Base-by-base conservation (phyloP, 2,888 invertebrate species). In the Drosophila nr. fundita region DNA sequence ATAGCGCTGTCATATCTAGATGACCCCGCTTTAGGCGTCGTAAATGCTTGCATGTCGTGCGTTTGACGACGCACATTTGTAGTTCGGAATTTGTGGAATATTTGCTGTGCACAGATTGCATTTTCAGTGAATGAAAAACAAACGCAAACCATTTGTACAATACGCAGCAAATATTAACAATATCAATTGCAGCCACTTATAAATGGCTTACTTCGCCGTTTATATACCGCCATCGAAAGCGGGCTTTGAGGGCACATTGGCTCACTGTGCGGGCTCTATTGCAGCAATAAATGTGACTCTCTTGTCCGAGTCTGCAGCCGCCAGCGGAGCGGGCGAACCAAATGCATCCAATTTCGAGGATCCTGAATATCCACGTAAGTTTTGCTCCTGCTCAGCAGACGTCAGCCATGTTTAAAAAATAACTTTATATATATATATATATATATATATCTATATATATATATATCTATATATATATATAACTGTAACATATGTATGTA, bases 331-430 rank as follows among this genome's bases (percentile, higher is more conserved):
- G 2, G 67, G 69, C 10, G 58, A 60, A 21, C 8, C 21, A 18
- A 62, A 53, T 30, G 50, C 24, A 1, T 36, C 38, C 11, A 42
- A 65, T 59, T 80, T 70, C 58, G 87, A 87, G 21, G 84, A 86
- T 78, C 85, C 89, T 15, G 85, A 89, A 50, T 89, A 82, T 71
- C 86, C 86, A 71, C 73, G 86, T 86, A 76, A 89, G 90, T 87
- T 42, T 15, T 15, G 50, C 40, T 45, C 10, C 21, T 50, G 49
- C 34, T 40, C 10, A 13, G 15, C 10, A 21, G 15, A 4, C 50
- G 70, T 58, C 68, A 18, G 68, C 59, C 68, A 68, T 68, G 40
- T 69, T 57, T 11, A 7, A 40, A 58, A 40, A 21, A 55, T 18
- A 24, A 38, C 45, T 45, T 24, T 8, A 15, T 18, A 18, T 1